These are phyloP conservation scores for Eupelmus urozonus DNA, from an alignment of 2,888 invertebrate species.

Conservation along the genomic window DNA sequence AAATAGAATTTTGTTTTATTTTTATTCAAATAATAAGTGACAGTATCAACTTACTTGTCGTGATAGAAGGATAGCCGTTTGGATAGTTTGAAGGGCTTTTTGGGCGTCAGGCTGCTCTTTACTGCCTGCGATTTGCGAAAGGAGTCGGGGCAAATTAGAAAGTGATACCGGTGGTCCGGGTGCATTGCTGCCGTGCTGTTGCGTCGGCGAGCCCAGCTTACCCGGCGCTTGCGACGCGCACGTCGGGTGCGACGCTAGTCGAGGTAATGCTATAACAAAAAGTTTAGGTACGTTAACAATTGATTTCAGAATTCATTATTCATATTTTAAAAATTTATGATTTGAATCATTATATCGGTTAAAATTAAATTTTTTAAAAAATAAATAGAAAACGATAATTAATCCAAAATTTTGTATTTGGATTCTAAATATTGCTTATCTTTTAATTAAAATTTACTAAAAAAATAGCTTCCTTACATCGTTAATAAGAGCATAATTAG, in stretches of 20 bases:
- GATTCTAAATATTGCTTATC: too few species aligned
- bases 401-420: too few species aligned
- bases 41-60: constrained; percentile 75
- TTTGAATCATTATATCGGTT: background rate
- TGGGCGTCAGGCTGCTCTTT: constrained; percentile 79
- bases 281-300: too few species aligned
- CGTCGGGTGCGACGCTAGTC: constrained; percentile 81
- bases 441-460: too few species aligned
- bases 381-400: background rate
- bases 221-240: constrained; percentile 72
- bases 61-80: constrained; percentile 76
- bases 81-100: constrained; percentile 80
- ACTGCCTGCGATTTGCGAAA: constrained; percentile 78
- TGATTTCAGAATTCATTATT: too few species aligned
- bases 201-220: constrained; percentile 72
- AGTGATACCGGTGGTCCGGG: constrained; percentile 78
- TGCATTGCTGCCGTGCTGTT: constrained; percentile 72
- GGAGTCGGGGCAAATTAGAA: constrained; percentile 78
- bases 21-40: too few species aligned
- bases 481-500: too few species aligned
- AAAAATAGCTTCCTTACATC: too few species aligned
- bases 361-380: constrained; percentile 1
- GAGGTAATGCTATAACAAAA: constrained; percentile 79
- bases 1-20: too few species aligned
- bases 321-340: background rate